Percentiles rank a stretch among this genome's conserved stretches.
Conservation (phyloP, 1,140 invertebrate genomes). For the Drosophila persimilis region DNA sequence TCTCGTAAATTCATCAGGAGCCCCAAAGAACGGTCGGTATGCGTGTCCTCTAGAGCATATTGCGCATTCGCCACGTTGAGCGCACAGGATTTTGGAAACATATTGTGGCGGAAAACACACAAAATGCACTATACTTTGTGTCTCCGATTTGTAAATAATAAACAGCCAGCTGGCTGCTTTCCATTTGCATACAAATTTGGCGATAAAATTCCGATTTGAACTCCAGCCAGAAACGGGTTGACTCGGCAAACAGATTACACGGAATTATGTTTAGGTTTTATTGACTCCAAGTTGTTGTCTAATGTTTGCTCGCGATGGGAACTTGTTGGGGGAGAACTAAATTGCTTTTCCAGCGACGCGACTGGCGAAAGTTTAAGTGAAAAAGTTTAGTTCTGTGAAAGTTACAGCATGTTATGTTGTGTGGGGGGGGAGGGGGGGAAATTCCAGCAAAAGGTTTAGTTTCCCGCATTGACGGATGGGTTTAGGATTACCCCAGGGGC, state of each 20-base stretch:
- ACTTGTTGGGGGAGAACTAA: slow-evolving; percentile 21
- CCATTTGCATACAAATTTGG: slow-evolving; percentile 29
- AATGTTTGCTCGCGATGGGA: slow-evolving; percentile 16
- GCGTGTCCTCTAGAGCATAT: slow-evolving; percentile 57
- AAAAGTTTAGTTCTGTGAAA: slow-evolving; percentile 38
- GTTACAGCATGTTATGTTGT: slow-evolving; percentile 15
- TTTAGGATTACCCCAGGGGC: no score
- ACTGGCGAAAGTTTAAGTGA: slow-evolving; percentile 1
- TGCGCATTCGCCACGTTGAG: slow-evolving; percentile 72
- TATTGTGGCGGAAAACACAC: slow-evolving; percentile 66
- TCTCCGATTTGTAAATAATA: slow-evolving; percentile 22
- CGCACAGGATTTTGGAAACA: slow-evolving; percentile 62
- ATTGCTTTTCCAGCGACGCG: slow-evolving; percentile 25
- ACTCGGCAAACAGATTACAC: no score
- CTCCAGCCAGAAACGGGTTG: no score
- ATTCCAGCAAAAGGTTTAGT: slow-evolving; percentile 7
- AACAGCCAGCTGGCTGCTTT: slow-evolving; percentile 13
- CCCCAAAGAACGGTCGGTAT: slow-evolving; percentile 37
- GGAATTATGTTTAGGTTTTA: slow-evolving; percentile 1
- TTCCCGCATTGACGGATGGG: no score
- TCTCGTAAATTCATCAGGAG: slow-evolving; percentile 36
- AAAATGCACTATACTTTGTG: slow-evolving; percentile 12
- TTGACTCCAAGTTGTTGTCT: slow-evolving; percentile 9
- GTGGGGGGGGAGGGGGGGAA: background rate
- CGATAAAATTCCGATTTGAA: background rate